Base-by-base conservation (phyloP, 2,888 invertebrate species). In the Plemyria rubiginata region DNA sequence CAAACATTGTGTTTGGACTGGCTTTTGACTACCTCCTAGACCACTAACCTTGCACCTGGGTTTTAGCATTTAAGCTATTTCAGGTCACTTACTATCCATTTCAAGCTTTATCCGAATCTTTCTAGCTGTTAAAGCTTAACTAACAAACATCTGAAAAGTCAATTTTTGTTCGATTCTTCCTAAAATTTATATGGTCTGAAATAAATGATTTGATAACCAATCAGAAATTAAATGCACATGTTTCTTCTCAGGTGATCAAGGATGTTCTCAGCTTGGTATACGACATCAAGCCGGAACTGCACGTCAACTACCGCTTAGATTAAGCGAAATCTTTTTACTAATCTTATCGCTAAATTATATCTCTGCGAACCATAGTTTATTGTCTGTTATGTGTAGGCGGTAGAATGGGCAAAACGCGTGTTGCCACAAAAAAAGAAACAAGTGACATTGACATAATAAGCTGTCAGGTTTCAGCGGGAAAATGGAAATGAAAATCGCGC, bases 201-300 rank as follows among this genome's bases (percentile, higher is more conserved):
- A n/a, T n/a, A n/a, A n/a, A n/a, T n/a, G n/a, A n/a, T n/a, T n/a
- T n/a, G n/a, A n/a, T n/a, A n/a, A n/a, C n/a, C n/a, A 32, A 11
- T 36, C 36, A 36, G 9, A 11, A 29, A 6, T 46, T 22, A 9
- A 43, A 22, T 5, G 2, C 36, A 15, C 46, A 36, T 29, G 12
- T 49, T 28, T 67, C 70, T 93, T 87, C 15, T 6, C 90, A 96
- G 96, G 96, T 97, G 38, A 96, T 98, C 84, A 85, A 93, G 69
- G 96, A 96, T 78, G 94, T 99, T 76, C 94, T 99, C 82, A 94
- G 95, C 72, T 94, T 97, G 87, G 98, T 99, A 50, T 98, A 97
- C 85, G 96, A 97, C 84, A 98, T 99, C 86, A 96, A 97, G 88
- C 98, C 98, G 4, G 97, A 98, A 88, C 94, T 99, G 75, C 99